Evolutionary conservation across 2,113 vertebrate species (phyloP), one percentile per base, ranked within the genome.

Genomic region (Chunga burmeisteri): DNA sequence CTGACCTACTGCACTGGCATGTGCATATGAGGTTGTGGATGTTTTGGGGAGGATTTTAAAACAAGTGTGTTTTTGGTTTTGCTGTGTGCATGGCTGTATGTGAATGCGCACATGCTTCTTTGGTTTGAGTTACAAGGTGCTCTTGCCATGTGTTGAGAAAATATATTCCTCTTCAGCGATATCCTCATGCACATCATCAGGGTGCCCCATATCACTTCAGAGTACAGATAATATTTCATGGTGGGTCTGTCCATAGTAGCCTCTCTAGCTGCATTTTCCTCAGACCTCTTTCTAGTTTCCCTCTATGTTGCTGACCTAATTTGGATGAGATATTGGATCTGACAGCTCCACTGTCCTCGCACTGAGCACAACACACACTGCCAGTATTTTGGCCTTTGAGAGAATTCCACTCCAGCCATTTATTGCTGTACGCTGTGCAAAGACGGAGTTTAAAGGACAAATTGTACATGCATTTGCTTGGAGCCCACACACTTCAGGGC

Each of bases 321-420:
- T 97, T 91, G 93, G 65, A 46, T 95, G 95, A 97, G 96, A 94
- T 93, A 97, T 91, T 95, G 94, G 91, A 90, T 93, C 86, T 95
- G 97, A 95, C 29, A 25, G 73, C 91, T 95, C 93, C 62, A 4
- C 50, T 86, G 90, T 92, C 94, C 79, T 88, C 93, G 79, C 0
- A 8, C 94, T 72, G 85, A 94, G 55, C 79, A 56, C 67, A 67
- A 42, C 50, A 68, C 53, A 68, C 47, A 3, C 63, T 90, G 92
- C 79, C 81, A 81, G 70, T n/a, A 10, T 73, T 91, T 88, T 83
- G 84, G 74, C 87, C 73, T 94, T 94, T 71, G 74, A 96, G 58
- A 88, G 70, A 86, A 74, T 90, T 86, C 87, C 84, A 72, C 81
- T 77, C 63, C 42, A 68, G 74, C 90, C 94, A 77, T 86, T 91